These are phyloP conservation scores for Sinocyclocheilus grahami DNA, from an alignment of 2,113 vertebrate species.

Conservation along the genomic window DNA sequence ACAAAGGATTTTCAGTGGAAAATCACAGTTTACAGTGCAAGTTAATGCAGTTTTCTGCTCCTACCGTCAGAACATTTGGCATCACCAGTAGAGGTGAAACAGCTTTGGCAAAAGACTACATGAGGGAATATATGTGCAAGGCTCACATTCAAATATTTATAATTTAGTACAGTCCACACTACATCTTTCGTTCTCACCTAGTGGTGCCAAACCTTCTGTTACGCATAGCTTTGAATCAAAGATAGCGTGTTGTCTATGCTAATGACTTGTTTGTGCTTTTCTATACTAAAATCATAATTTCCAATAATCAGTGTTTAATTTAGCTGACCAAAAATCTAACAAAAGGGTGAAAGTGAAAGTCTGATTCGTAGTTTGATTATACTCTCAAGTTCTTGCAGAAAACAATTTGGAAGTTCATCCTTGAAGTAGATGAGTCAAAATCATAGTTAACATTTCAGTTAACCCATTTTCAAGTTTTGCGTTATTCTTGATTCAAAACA, in stretches of 20 bases:
- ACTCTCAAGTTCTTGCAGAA: no score
- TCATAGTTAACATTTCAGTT: conserved; percentile 23
- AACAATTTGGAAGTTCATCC: no score
- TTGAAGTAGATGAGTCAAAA: background rate
- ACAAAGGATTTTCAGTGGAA: background rate
- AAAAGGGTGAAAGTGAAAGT: background rate
- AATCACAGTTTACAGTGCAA: background rate
- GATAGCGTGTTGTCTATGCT: conserved; percentile 1
- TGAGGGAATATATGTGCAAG: background rate
- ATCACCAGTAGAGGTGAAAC: background rate
- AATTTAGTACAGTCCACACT: background rate
- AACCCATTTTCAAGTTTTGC: conserved; percentile 1
- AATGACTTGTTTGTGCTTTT: conserved; percentile 3
- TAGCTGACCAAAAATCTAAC: background rate
- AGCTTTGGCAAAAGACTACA: background rate
- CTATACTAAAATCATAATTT: background rate
- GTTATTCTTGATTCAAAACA: conserved; percentile 46
- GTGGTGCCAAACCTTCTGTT: conserved; percentile 18
- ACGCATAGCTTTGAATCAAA: background rate
- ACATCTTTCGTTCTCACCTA: background rate
- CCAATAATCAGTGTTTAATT: background rate
- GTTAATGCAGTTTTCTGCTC: background rate
- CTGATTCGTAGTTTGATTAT: background rate
- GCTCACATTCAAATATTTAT: conserved; percentile 12
- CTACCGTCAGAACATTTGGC: background rate